Percentiles rank a stretch among this genome's conserved stretches.
Conservation (phyloP, 1,140 invertebrate genomes). For the Heliothis virescens region DNA sequence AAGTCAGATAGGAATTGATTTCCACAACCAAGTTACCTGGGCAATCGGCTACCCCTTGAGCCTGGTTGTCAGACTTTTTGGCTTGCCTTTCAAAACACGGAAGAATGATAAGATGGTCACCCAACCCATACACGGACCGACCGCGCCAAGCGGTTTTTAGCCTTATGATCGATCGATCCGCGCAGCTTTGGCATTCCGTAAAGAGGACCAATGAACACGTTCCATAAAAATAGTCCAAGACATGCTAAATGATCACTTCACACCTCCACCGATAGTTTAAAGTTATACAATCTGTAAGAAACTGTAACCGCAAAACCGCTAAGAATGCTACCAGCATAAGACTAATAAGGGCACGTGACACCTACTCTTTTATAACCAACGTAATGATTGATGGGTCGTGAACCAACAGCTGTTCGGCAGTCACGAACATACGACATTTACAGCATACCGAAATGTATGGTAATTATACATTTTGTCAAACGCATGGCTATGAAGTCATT, state of each 20-base stretch:
- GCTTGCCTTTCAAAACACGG: too few species aligned
- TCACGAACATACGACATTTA: conserved; percentile 31
- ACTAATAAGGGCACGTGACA: conserved; percentile 41
- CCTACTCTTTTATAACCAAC: conserved; percentile 8
- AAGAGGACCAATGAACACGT: background rate
- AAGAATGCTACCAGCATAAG: conserved; percentile 14
- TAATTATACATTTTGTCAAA: conserved; percentile 35
- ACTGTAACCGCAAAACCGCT: conserved; percentile 8
- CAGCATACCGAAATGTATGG: conserved; percentile 11
- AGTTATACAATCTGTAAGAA: background rate
- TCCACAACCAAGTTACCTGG: too few species aligned
- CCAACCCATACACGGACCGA: too few species aligned
- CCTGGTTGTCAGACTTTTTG: too few species aligned
- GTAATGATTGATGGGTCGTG: conserved; percentile 35
- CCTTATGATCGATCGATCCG: too few species aligned
- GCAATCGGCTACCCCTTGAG: too few species aligned
- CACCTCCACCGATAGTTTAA: background rate
- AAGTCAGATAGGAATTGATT: too few species aligned
- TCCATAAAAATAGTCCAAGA: background rate
- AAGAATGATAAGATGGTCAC: too few species aligned
- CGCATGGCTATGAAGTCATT: background rate
- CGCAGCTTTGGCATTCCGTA: too few species aligned
- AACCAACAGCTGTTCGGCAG: conserved; percentile 10
- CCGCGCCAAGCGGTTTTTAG: too few species aligned
- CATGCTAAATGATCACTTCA: background rate